Percentiles rank a stretch among this genome's conserved stretches.
Evolutionary conservation across 2,888 invertebrate genomes (phyloP).

Genomic region (Automeris io): DNA sequence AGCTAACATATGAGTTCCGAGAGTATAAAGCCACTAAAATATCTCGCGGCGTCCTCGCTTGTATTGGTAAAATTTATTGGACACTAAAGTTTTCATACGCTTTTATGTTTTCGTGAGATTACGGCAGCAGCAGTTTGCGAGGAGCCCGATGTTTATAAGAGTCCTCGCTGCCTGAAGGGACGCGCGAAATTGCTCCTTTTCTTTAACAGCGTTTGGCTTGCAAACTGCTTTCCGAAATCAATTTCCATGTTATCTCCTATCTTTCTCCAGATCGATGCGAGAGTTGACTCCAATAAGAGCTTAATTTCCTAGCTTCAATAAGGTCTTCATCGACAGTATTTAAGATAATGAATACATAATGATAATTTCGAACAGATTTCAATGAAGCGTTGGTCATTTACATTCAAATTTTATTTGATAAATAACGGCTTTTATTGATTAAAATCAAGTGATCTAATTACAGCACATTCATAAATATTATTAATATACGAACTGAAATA

Average conservation of each 20-base stretch:
- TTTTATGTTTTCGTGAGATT: conserved; percentile 62
- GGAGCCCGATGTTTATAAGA: conserved; percentile 46
- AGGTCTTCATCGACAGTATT: background rate
- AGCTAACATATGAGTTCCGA: background rate
- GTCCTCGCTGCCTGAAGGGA: conserved; percentile 37
- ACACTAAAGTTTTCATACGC: conserved; percentile 63
- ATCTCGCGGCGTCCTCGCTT: conserved; percentile 34
- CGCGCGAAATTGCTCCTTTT: conserved; percentile 41
- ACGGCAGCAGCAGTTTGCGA: conserved; percentile 43
- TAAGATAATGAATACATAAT: too few relatives aligned
- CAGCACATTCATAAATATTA: too few relatives aligned
- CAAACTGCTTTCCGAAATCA: conserved; percentile 23
- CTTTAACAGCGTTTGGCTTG: conserved; percentile 37
- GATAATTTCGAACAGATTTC: too few relatives aligned
- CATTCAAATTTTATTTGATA: too few relatives aligned
- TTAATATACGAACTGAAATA: too few relatives aligned
- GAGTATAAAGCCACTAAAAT: conserved; percentile 21
- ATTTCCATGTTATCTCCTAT: background rate
- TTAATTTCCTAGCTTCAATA: background rate
- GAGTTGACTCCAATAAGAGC: background rate
- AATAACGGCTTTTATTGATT: too few relatives aligned
- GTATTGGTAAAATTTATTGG: conserved; percentile 62
- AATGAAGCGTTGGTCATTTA: too few relatives aligned
- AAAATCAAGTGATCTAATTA: too few relatives aligned
- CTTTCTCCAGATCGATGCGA: background rate